Evolutionary conservation across 2,113 vertebrate species (phyloP), one percentile per base, ranked within the genome.

Genomic region (Antechinus flavipes): DNA sequence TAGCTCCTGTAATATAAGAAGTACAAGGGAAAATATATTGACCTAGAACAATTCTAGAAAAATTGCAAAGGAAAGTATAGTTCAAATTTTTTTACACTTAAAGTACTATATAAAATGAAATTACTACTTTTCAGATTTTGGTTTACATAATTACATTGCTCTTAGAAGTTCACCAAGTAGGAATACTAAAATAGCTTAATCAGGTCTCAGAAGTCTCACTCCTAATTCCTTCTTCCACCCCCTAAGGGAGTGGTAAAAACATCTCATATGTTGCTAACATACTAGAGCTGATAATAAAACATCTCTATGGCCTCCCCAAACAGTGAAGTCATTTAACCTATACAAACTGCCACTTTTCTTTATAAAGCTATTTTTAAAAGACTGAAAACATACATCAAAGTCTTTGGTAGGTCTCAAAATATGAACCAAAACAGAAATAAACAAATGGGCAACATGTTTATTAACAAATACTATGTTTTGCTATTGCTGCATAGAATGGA

Each of bases 1-100:
- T 96, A 99, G 98, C 94, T 99, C 99, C 99, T 99, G 97, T 42
- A 97, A 96, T 47, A 94, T 96, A 98, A 97, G 98, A 96, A 97
- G 90, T 89, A 96, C 93, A 93, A 96, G 91, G 95, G 54, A 35
- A 42, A 95, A 96, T 98, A 95, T 95, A 90, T 93, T 97, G 96
- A 98, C 96, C 92, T 91, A 93, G 3, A 30, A 96, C 95, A 84
- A 55, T 11, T 84, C 0, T 12, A 95, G 11, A 54, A 95, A 96
- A 94, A 92, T 16, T 56, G 35, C 91, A 95, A 95, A 93, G 96
- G 54, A 19, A 95, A 26, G 93, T 68, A 53, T 90, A 54, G 4
- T 12, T 35, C 24, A 24, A 2, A 5, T 11, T 5, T 3, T 46
- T 22, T 42, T 27, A 1, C 50, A 24, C 25, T 52, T 10, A 42